Evolutionary conservation across 2,113 vertebrate genomes (phyloP), one percentile per base, ranked within the genome.

Genomic region (Brienomyrus longianalis): DNA sequence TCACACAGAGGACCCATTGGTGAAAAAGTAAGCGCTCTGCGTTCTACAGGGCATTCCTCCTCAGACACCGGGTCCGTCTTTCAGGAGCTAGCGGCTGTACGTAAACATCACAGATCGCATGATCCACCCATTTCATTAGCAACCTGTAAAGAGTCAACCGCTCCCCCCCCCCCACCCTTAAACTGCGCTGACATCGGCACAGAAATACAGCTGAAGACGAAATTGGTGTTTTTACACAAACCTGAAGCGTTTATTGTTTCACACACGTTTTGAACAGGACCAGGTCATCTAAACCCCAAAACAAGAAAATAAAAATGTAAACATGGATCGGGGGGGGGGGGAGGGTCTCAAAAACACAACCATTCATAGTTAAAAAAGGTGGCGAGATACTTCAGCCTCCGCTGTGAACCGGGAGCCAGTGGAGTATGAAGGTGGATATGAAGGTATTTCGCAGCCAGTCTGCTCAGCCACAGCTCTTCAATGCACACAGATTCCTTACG

Each of bases 261-360:
- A 94, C 96, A 96, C 97, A 97, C 93, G 95, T 95, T 11, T 97
- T 96, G 91, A 97, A 97, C 96, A 97, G 97, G 95, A 96, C 95
- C 93, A 94, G 95, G 93, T 94, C 94, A 95, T 93, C 95, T 97
- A 89, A 97, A 97, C 95, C 70, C n/a, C 59, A n/a, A 66, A 96
- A 96, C 94, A 95, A n/a, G 4, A 50, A 96, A 95, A 95, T 95
- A 96, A 96, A 94, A 97, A 97, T 95, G 96, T 96, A 96, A 96
- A 97, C 94, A 95, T 93, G 88, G 88, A 83, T 54, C 56, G 83
- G 45, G 88, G 88, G 87, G 35, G 13, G 15, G 86, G 19, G 74
- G 90, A 91, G 86, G 9, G 66, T 66, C 27, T 43, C 19, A 83
- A 74, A 77, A 13, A 19, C 31, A 3, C 59, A 1, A 66, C 59